Base-by-base conservation (phyloP, 2,113 vertebrate genomes). In the Carassius gibelio region DNA sequence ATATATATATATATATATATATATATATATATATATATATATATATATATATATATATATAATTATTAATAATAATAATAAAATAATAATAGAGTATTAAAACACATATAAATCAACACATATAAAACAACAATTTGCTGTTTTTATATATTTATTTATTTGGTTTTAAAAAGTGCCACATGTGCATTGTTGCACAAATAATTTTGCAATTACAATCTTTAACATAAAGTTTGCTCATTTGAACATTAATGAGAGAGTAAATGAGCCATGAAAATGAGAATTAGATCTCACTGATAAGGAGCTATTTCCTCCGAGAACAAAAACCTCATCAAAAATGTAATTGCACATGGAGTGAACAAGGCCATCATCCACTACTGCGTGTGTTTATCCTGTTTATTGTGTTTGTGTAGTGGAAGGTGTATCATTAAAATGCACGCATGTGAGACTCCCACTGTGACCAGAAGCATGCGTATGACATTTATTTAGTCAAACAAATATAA, bases 281-380 rank as follows among this genome's bases (percentile, higher is more conserved):
- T 34, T 81, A 62, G 36, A 64, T 80, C 34, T 80, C 36, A 80
- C 4, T 14, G 21, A 26, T 26, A 80, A 62, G 4, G 21, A 64
- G 7, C 59, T 64, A 42, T 64, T 80, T 66, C 36, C n/a, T 75
- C 11, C 0, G 36, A 23, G 77, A 62, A 26, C 57, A 42, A 45
- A 79, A 62, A 79, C 2, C 55, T 36, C 52, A 77, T 79, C 57
- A 45, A 13, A 45, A 68, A 21, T 81, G 8, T 68, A 34, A 81
- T 81, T 52, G 23, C 23, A 13, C 61, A 34, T 19, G 75, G 13
- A 26, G 36, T 26, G 59, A 19, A 26, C 45, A 26, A 81, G 42
- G 23, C 8, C 38, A 64, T 64, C n/a, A 62, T 64, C 21, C 45
- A 26, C 42, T 5, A 8, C 45, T 52, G 15, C 4, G 8, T 66